Evolutionary conservation across 2,888 invertebrate genomes (phyloP), one percentile per base, ranked within the genome.

Genomic region (Bunonema sp.): DNA sequence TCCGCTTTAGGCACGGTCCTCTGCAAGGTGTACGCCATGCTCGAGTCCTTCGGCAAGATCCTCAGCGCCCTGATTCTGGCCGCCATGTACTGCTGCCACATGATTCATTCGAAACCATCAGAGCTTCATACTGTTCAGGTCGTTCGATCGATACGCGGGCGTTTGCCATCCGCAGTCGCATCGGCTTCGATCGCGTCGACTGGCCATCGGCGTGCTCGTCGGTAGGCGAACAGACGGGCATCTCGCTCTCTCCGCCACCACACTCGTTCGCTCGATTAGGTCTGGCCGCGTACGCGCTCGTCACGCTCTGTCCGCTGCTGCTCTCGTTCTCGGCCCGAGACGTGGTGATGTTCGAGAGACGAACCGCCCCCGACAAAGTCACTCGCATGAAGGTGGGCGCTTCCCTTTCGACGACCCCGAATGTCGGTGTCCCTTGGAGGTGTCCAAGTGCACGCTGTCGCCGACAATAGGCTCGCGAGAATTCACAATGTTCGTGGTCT

Each of bases 41-140:
- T 62, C 24, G 64, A 63, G 43, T 64, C 61, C 40, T 61, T 63
- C 42, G 64, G 64, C 4, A 63, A 63, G 47, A 59, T 63, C 31
- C 47, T 63, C 16, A 55, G 55, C 7, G 60, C 64, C 12, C 43
- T 63, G 5, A 64, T 63, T 21, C 45, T 63, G 19, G 62, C 64
- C 8, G 56, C 56, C 1, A 54, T 56, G 53, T 28, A 12, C n/a
- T 28, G 28, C 12, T 28, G 28, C 28, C n/a, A 12, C 28, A 12
- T 12, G n/a, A 28, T 28, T 28, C 12, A 28, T n/a, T n/a, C 28
- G 28, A 28, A 12, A 28, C 28, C n/a, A 12, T 28, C n/a, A 12
- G 28, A 28, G n/a, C n/a, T n/a, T n/a, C n/a, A 28, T 28, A 28
- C n/a, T 12, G 12, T 56, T 56, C 19, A 52, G 57, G 53, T 48